Conservation (phyloP, 2,113 vertebrate genomes). For the Tricholaema leucomelas region DNA sequence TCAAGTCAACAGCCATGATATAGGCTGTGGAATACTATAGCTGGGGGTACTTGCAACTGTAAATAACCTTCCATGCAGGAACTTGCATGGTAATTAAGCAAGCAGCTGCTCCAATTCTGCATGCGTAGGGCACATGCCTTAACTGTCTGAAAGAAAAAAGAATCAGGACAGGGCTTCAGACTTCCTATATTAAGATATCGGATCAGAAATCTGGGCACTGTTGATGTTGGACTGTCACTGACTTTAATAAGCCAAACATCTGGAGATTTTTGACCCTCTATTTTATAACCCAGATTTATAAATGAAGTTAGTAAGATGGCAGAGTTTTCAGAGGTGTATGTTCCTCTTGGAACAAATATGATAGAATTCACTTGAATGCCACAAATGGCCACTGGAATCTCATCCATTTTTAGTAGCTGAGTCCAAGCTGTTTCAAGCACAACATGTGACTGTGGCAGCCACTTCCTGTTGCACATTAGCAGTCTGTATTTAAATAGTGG, state of each 20-base stretch:
- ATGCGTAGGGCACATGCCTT: not conserved
- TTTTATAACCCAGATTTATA: conserved; percentile 58
- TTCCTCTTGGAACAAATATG: conserved; percentile 13
- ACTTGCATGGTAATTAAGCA: not conserved
- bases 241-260: conserved; percentile 66
- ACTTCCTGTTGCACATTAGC: not conserved
- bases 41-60: not conserved
- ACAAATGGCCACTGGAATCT: not conserved
- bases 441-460: not conserved
- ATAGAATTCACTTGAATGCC: conserved; percentile 20
- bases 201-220: conserved; percentile 28
- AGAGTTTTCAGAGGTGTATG: conserved; percentile 40
- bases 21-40: not conserved
- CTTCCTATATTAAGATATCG: conserved; percentile 34
- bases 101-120: not conserved
- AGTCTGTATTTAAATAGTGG: not conserved
- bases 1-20: not conserved
- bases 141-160: not conserved
- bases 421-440: conserved; percentile 8
- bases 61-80: not conserved
- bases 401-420: conserved; percentile 3
- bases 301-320: conserved; percentile 47
- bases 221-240: conserved; percentile 25
- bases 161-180: conserved; percentile 4
- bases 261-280: conserved; percentile 54